Percentiles rank a stretch among this genome's conserved stretches.
These are phyloP conservation scores for Epinotia demarniana DNA, from an alignment of 2,888 invertebrate species.

Conservation along the genomic window DNA sequence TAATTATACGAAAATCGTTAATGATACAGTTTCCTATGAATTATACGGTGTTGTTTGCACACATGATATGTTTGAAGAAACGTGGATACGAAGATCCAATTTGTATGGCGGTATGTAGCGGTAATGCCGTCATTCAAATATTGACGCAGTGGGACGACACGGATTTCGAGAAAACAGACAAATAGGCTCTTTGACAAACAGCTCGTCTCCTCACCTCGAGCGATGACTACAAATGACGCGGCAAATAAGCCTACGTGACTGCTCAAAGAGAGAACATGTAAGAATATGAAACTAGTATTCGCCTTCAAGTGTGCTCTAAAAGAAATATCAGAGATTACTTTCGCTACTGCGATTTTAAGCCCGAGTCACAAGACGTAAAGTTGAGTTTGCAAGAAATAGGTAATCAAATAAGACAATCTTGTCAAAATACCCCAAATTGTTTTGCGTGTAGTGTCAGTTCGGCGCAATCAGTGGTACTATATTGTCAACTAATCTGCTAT, in stretches of 20 bases:
- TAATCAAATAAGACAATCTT: background rate
- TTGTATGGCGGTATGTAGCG: conserved; percentile 71
- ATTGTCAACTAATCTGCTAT: conserved; percentile 34
- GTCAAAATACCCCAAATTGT: background rate
- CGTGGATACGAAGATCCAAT: conserved; percentile 69
- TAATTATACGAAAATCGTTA: conserved; percentile 39
- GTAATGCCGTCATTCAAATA: conserved; percentile 80
- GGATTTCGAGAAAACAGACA: conserved; percentile 81
- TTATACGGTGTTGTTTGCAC: conserved; percentile 36
- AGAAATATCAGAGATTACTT: background rate
- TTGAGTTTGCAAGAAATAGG: background rate
- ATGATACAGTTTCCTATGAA: conserved; percentile 41
- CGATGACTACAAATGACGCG: conserved; percentile 35
- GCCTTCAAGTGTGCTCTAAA: background rate
- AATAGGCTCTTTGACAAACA: conserved; percentile 81
- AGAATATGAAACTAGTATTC: background rate
- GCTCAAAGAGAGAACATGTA: background rate
- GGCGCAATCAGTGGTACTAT: conserved; percentile 26
- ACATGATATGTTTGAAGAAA: conserved; percentile 62
- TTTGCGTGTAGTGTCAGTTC: background rate
- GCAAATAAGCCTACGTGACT: conserved; percentile 17
- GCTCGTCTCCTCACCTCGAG: conserved; percentile 55
- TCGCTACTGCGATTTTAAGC: background rate
- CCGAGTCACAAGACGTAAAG: background rate
- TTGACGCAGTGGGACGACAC: conserved; percentile 82